phyloP scores from a whole-genome alignment of 1,140 invertebrate genomes.

The Drosophila fuyamai region DNA sequence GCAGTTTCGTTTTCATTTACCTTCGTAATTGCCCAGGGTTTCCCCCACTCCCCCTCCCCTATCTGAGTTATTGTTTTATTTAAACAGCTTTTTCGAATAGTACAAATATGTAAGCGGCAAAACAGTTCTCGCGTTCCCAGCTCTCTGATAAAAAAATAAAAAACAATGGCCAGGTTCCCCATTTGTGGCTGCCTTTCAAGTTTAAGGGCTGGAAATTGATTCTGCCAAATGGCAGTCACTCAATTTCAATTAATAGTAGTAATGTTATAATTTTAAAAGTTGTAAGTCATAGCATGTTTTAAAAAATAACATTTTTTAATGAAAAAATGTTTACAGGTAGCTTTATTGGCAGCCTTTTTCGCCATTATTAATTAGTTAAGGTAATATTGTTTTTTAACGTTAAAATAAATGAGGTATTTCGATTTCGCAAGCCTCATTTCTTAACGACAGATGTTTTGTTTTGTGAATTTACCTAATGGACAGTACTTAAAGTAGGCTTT shows the following conservation, averaged over 20 bases:
- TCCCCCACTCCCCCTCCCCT: not conserved
- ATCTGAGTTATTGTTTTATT: constrained; percentile 35
- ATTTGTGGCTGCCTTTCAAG: constrained; percentile 13
- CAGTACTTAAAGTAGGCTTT: too few species aligned
- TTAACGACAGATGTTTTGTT: not conserved
- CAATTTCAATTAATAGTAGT: constrained; percentile 1
- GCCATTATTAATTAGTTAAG: too few species aligned
- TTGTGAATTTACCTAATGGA: not conserved
- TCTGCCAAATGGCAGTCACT: constrained; percentile 3
- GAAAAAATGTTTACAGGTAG: too few species aligned
- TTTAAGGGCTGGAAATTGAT: constrained; percentile 11
- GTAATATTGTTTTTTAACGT: too few species aligned
- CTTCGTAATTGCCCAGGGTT: constrained; percentile 10
- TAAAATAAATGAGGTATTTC: too few species aligned
- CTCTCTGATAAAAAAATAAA: constrained; percentile 13
- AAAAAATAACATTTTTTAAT: not conserved
- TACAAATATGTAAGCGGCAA: constrained; percentile 24
- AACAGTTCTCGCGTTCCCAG: constrained; percentile 3
- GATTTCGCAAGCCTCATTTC: not conserved
- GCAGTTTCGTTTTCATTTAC: constrained; percentile 44
- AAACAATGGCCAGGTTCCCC: constrained; percentile 1
- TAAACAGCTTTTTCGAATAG: constrained; percentile 42
- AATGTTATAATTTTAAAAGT: not conserved
- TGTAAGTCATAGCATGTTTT: not conserved
- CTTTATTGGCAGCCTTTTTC: too few species aligned